Evolutionary conservation across 2,888 invertebrate species (phyloP), one percentile per base, ranked within the genome.

Genomic region (Ligdia adustata): DNA sequence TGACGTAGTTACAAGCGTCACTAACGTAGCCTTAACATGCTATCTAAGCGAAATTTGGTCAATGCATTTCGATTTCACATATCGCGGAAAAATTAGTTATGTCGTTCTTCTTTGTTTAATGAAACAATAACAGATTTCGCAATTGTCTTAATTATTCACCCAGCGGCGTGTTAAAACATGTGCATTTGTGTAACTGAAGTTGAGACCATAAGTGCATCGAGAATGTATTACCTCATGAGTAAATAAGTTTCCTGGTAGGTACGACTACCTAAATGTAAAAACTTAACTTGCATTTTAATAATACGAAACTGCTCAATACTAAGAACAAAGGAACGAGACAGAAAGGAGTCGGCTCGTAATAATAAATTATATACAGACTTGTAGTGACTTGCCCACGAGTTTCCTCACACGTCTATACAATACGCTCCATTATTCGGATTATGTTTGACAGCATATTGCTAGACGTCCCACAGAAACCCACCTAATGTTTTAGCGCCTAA

Each of bases 31-130:
- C n/a, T n/a, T n/a, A n/a, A n/a, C 6, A 18, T 9, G 33, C 39
- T 34, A 33, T 18, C 18, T 42, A 15, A 43, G 41, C 22, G 41
- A 48, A 62, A 62, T 49, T 37, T 34, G 49, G 47, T 54, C 35
- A 31, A 50, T 39, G 37, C 48, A 37, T 48, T 52, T 50, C 38
- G 42, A 61, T 62, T 54, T 54, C 51, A 61, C 48, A 44, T 52
- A 52, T 40, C 44, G 42, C 38, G 13, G 48, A 49, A 48, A 46
- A 42, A 39, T 42, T 20, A 22, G 3, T 22, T n/a, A 22, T 22
- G 22, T 42, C 37, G 28, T 43, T 43, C 42, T 20, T 33, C 48
- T 43, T 43, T 50, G 44, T 45, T 38, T 15, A 47, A 29, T 52
- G 22, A 49, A 52, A 52, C 45, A 49, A 55, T 52, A 54, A 49